These are phyloP conservation scores for Macquaria australasica DNA, from an alignment of 2,113 vertebrate species.

Conservation along the genomic window DNA sequence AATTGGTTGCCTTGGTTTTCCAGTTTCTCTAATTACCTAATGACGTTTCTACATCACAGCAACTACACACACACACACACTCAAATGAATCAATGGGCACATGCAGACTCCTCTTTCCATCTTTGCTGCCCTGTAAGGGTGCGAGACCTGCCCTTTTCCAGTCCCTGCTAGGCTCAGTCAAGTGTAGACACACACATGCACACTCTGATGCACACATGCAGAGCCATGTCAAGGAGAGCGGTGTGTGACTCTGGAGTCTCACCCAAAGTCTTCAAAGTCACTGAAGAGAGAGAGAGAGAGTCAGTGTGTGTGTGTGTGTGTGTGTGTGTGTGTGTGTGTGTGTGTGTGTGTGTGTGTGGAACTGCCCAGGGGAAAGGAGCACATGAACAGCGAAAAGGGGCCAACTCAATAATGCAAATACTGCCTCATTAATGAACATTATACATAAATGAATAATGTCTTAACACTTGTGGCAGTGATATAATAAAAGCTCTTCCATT, in stretches of 20 bases:
- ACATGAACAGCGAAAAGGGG: constrained; percentile 63
- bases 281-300: neutral
- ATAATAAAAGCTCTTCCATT: constrained; percentile 55
- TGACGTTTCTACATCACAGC: neutral
- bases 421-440: constrained; percentile 73
- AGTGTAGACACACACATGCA: constrained; percentile 45
- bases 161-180: constrained; percentile 63
- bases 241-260: constrained; percentile 52
- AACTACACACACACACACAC: neutral
- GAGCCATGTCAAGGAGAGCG: constrained; percentile 38
- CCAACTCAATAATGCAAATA: constrained; percentile 77
- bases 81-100: neutral
- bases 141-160: constrained; percentile 20
- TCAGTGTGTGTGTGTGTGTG: constrained; percentile 22
- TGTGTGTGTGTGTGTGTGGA: constrained; percentile 30
- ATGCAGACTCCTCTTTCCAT: constrained; percentile 4
- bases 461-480: constrained; percentile 60
- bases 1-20: neutral
- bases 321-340: constrained; percentile 36
- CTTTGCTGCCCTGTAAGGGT: constrained; percentile 13
- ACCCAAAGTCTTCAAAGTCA: constrained; percentile 61
- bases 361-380: constrained; percentile 55
- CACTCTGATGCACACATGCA: constrained; percentile 35
- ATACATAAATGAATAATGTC: constrained; percentile 73
- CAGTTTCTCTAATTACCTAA: neutral